phyloP scores from a whole-genome alignment of 1,140 invertebrate genomes.

The Drosophila parvula region DNA sequence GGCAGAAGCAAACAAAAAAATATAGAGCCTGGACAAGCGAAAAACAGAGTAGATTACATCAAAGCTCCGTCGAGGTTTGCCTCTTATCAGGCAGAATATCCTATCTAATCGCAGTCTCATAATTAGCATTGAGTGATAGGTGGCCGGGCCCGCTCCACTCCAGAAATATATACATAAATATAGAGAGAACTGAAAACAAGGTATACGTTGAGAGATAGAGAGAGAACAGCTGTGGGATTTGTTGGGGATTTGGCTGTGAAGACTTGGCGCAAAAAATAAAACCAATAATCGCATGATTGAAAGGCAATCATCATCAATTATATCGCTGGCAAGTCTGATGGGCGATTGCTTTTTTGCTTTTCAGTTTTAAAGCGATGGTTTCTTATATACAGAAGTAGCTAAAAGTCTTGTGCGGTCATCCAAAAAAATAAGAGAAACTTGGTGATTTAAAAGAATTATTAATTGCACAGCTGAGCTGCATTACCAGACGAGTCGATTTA shows the following conservation, averaged over 20 bases:
- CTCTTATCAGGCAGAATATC: constrained; percentile 52
- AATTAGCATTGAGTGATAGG: constrained; percentile 62
- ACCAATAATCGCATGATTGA: constrained; percentile 34
- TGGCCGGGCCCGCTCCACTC: constrained; percentile 14
- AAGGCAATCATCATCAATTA: constrained; percentile 60
- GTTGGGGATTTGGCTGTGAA: neutral
- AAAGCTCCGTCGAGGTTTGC: constrained; percentile 9
- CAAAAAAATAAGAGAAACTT: neutral
- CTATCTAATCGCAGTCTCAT: constrained; percentile 66
- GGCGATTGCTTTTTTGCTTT: constrained; percentile 5
- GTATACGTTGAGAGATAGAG: neutral
- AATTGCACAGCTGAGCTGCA: neutral
- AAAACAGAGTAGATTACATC: constrained; percentile 42
- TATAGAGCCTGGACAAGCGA: constrained; percentile 1
- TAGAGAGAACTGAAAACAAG: neutral
- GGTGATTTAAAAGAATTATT: neutral
- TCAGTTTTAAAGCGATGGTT: neutral
- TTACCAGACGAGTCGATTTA: too few species aligned
- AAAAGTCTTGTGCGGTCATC: neutral
- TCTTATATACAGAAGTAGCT: neutral
- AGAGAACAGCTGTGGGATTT: constrained; percentile 10
- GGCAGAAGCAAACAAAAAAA: neutral
- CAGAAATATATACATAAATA: neutral
- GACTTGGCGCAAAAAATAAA: neutral
- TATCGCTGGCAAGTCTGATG: constrained; percentile 6